Evolutionary conservation across 2,113 vertebrate genomes (phyloP), one percentile per base, ranked within the genome.

Genomic region (Uropsilus gracilis): DNA sequence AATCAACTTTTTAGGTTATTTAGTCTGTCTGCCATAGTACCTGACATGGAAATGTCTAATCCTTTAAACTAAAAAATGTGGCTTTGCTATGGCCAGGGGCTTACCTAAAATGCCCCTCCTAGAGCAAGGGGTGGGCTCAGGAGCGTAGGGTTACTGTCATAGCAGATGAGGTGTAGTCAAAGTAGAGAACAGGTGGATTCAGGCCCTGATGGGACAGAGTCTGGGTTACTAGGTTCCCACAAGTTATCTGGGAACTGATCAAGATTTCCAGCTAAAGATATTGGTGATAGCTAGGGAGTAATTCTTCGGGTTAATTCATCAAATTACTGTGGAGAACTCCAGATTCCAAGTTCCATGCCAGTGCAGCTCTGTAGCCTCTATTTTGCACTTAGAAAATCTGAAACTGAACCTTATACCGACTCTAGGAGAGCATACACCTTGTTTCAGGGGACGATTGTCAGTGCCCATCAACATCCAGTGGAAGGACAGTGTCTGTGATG

Each of bases 391-490:
- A 95, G 55, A 96, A 80, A 94, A 95, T 83, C 71, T 71, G 93
- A 86, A 97, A 95, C 80, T 87, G 86, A 92, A 59, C 87, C 83
- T 59, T 99, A 94, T 99, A 99, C 90, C 99, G 99, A 0, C 99
- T 99, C 95, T 99, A 99, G 99, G 99, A 99, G 97, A 99, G 97
- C 57, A 98, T 99, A 0, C 98, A 99, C 7, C 98, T 98, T 0
- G 94, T 99, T 50, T 99, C 99, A 0, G 99, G 98, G 0, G 99
- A 99, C 0, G 98, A 98, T 18, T 98, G 99, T 0, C 99, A 99
- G 97, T 99, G 99, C 37, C 99, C 2, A 99, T 99, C 91, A 98
- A 99, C 93, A 99, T 99, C 69, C 98, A 98, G 3, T 98, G 98
- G 96, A 99, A 98, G 20, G 99, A 99, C 93, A 99, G 99, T 6